These are phyloP conservation scores for Mercenaria mercenaria DNA, from an alignment of 1,140 invertebrate genomes.

Conservation along the genomic window DNA sequence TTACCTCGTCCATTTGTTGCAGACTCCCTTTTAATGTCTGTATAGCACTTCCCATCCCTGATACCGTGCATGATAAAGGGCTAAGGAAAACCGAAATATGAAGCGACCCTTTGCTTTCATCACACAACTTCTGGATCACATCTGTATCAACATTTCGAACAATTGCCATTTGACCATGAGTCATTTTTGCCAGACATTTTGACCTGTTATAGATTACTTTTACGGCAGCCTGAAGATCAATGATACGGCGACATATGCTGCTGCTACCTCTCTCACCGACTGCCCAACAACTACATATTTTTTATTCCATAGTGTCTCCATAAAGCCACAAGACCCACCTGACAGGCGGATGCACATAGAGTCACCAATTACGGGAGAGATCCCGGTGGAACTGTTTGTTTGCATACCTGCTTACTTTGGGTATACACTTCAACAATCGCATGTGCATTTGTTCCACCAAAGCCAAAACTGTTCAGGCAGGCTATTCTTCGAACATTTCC, in stretches of 20 bases:
- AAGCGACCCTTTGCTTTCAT: neutral
- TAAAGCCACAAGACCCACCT: constrained; percentile 58
- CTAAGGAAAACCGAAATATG: constrained; percentile 67
- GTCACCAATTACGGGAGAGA: neutral
- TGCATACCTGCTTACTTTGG: constrained; percentile 47
- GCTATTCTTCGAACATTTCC: neutral
- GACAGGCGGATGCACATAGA: constrained; percentile 68
- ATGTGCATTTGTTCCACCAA: no score
- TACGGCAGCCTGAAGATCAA: constrained; percentile 63
- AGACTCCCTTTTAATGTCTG: constrained; percentile 12
- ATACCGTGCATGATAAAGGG: constrained; percentile 63
- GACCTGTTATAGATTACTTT: constrained; percentile 67
- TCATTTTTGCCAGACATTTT: constrained; percentile 29
- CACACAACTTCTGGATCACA: constrained; percentile 36
- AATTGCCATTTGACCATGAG: constrained; percentile 66
- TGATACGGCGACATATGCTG: constrained; percentile 65
- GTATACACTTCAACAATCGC: constrained; percentile 56
- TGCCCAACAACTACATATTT: constrained; percentile 67
- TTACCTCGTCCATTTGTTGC: neutral
- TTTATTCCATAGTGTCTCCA: constrained; percentile 61
- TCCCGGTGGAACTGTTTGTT: neutral
- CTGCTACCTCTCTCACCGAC: constrained; percentile 73
- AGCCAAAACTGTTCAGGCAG: constrained; percentile 74
- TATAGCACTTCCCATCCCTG: constrained; percentile 52
- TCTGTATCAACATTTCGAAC: constrained; percentile 42